Evolutionary conservation across 2,113 vertebrate genomes (phyloP).

Genomic region (Anhinga anhinga): DNA sequence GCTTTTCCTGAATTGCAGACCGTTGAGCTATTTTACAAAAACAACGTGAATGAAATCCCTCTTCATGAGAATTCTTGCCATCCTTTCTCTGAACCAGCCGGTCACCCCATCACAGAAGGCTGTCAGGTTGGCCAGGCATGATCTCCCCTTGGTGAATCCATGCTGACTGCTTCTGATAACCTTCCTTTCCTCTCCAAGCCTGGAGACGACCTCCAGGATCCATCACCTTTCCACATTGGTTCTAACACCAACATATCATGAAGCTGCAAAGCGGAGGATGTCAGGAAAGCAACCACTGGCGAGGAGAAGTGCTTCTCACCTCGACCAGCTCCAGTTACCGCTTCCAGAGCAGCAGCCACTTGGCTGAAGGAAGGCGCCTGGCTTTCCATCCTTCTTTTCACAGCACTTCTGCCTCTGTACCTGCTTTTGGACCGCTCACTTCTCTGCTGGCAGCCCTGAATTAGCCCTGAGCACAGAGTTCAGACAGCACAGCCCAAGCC

Average conservation of each 20-base stretch:
- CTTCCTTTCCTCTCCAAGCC: too few relatives aligned
- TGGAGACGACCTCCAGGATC: too few relatives aligned
- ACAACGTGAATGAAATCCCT: neutral
- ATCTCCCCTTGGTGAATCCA: too few relatives aligned
- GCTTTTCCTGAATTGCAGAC: neutral
- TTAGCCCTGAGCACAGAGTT: neutral
- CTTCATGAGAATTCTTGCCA: neutral
- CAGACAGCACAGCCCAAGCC: neutral
- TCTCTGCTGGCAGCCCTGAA: neutral
- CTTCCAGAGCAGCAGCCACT: neutral
- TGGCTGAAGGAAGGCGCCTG: neutral
- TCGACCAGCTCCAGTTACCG: neutral
- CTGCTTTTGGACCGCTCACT: neutral
- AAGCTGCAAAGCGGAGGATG: neutral
- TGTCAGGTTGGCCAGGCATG: too few relatives aligned
- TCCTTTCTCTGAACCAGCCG: neutral
- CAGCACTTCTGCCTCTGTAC: neutral
- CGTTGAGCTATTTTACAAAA: neutral
- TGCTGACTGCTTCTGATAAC: too few relatives aligned
- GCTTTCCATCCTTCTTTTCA: too few relatives aligned
- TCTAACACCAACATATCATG: neutral
- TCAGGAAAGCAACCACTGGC: neutral
- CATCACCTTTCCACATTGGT: too few relatives aligned
- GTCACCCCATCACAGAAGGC: too few relatives aligned
- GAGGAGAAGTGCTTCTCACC: neutral